Percentiles rank a stretch among this genome's conserved stretches.
Evolutionary conservation across 2,113 vertebrate species (phyloP).

Genomic region (Carassius carassius): DNA sequence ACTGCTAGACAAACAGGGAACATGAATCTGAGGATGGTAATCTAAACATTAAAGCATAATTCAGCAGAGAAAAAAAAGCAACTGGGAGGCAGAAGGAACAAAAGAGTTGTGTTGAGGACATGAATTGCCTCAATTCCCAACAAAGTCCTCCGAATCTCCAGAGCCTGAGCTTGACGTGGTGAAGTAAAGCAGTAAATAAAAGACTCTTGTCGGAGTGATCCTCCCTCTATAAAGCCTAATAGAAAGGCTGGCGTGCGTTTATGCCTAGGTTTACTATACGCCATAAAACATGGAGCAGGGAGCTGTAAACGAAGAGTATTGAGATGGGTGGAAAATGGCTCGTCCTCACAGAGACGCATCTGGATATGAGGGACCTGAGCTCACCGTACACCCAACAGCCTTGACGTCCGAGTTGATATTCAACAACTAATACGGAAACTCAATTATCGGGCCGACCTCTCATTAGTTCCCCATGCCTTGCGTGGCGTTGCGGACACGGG

Average conservation of each 20-base stretch:
- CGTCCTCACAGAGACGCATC: constrained; percentile 28
- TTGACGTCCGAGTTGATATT: constrained; percentile 28
- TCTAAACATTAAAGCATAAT: constrained; percentile 37
- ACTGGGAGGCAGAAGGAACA: neutral
- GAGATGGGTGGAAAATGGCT: constrained; percentile 52
- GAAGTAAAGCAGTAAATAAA: constrained; percentile 51
- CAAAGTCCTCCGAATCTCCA: constrained; percentile 27
- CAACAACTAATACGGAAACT: constrained; percentile 47
- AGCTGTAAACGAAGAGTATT: constrained; percentile 57
- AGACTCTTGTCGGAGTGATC: constrained; percentile 44
- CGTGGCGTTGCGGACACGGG: constrained; percentile 21
- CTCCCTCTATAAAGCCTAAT: constrained; percentile 52
- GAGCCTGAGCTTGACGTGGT: constrained; percentile 8
- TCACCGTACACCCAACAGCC: constrained; percentile 1
- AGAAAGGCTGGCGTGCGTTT: constrained; percentile 53
- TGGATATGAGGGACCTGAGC: constrained; percentile 38
- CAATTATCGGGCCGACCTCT: constrained; percentile 37
- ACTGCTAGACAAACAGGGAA: neutral
- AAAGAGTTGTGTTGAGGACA: constrained; percentile 21
- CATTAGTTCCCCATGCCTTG: constrained; percentile 34
- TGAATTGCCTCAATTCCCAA: constrained; percentile 19
- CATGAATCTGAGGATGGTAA: constrained; percentile 10
- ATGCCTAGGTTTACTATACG: constrained; percentile 47
- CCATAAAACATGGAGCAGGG: constrained; percentile 49
- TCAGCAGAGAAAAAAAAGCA: constrained; percentile 19